phyloP scores from a whole-genome alignment of 2,888 invertebrate genomes.

The Anaspis maculata region DNA sequence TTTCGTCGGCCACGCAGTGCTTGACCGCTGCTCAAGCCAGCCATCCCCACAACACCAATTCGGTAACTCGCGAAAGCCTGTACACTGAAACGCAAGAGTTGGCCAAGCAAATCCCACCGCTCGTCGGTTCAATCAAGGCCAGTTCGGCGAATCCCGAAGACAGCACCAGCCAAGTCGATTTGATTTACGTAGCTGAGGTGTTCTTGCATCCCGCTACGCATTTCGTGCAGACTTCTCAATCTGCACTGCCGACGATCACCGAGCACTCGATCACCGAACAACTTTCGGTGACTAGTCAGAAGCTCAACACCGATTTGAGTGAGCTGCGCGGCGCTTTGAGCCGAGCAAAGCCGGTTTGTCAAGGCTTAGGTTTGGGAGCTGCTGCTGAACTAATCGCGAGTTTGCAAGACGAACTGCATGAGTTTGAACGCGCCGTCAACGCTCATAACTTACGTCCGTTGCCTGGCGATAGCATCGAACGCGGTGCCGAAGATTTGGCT shows the following conservation, averaged over 20 bases:
- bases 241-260: slow-evolving; percentile 72
- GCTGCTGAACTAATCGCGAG: slow-evolving; percentile 75
- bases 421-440: slow-evolving; percentile 67
- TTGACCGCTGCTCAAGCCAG: slow-evolving; percentile 83
- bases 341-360: slow-evolving; percentile 51
- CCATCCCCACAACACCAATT: slow-evolving; percentile 63
- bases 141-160: slow-evolving; percentile 62
- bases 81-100: slow-evolving; percentile 65
- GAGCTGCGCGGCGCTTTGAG: slow-evolving; percentile 38
- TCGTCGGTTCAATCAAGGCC: slow-evolving; percentile 71
- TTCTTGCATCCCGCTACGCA: slow-evolving; percentile 68
- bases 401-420: slow-evolving; percentile 73
- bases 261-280: slow-evolving; percentile 72
- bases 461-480: slow-evolving; percentile 59
- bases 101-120: slow-evolving; percentile 68
- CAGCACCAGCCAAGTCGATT: slow-evolving; percentile 66
- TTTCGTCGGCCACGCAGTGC: slow-evolving; percentile 84
- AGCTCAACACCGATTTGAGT: slow-evolving; percentile 49
- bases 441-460: slow-evolving; percentile 67
- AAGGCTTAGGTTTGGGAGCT: slow-evolving; percentile 76
- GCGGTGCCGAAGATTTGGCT: slow-evolving; percentile 51
- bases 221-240: slow-evolving; percentile 68
- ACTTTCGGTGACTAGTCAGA: slow-evolving; percentile 62
- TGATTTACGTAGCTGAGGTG: slow-evolving; percentile 77
- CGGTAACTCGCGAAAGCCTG: slow-evolving; percentile 61